A percentile compares a stretch with the other conserved stretches of the same genome.
phyloP scores from a whole-genome alignment of 2,797 vertebrate genomes.

The Schizopygopsis pylzovi region DNA sequence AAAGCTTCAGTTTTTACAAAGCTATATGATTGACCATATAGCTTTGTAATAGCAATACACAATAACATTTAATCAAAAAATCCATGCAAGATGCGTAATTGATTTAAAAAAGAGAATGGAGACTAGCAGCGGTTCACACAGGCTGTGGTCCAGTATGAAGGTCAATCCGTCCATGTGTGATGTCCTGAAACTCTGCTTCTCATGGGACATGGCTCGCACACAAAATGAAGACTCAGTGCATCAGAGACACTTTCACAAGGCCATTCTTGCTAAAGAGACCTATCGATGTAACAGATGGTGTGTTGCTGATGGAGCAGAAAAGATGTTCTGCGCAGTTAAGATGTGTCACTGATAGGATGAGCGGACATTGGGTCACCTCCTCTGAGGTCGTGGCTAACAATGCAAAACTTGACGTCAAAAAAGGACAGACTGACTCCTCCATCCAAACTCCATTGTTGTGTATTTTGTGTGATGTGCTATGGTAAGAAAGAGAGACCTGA shows the following conservation, averaged over 20 bases:
- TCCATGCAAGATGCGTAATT: neutral
- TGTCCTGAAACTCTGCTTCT: constrained; percentile 23
- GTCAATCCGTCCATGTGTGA: constrained; percentile 26
- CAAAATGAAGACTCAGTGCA: constrained; percentile 23
- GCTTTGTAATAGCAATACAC: neutral
- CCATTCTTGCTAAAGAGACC: constrained; percentile 32
- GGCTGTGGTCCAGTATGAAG: constrained; percentile 4
- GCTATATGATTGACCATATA: neutral
- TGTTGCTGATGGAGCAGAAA: constrained; percentile 58
- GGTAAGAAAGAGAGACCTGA: neutral
- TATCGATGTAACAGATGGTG: constrained; percentile 58
- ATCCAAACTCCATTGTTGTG: neutral
- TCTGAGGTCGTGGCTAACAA: constrained; percentile 1
- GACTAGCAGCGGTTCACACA: neutral
- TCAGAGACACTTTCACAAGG: constrained; percentile 47
- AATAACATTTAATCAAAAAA: neutral
- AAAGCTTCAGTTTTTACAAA: neutral
- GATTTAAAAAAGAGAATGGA: neutral
- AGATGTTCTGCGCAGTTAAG: constrained; percentile 36
- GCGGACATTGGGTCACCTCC: constrained; percentile 48
- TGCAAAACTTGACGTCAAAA: neutral
- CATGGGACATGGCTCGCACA: constrained; percentile 21
- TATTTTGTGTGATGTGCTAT: neutral
- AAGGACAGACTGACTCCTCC: constrained; percentile 19
- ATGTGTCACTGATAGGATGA: constrained; percentile 46